phyloP scores from a whole-genome alignment of 2,797 vertebrate genomes.

The Heterohyrax brucei region DNA sequence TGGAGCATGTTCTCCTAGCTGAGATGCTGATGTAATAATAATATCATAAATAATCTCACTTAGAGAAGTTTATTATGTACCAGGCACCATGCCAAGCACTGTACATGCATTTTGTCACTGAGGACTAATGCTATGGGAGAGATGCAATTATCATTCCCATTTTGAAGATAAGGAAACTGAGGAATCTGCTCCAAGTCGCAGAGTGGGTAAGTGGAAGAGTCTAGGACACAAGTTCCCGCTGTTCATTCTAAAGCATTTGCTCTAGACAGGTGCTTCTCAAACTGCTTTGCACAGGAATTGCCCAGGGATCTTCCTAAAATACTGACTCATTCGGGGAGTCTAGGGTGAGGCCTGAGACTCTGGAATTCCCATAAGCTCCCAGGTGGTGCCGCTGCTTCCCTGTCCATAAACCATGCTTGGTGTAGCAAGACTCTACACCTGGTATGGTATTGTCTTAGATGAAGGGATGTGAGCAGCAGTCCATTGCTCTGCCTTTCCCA shows the following conservation, averaged over 20 bases:
- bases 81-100: not conserved
- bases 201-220: no score
- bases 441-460: no score
- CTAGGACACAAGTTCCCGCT: not conserved
- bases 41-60: not conserved
- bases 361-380: not conserved
- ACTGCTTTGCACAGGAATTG: no score
- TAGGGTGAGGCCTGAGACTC: not conserved
- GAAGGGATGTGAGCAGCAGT: not conserved
- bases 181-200: not conserved
- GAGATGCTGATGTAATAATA: not conserved
- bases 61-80: not conserved
- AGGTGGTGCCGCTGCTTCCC: not conserved
- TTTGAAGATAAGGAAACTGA: not conserved
- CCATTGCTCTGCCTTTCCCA: not conserved
- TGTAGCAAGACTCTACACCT: rapidly evolving
- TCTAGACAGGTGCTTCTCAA: not conserved
- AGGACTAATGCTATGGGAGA: not conserved
- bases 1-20: not conserved
- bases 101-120: not conserved
- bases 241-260: not conserved
- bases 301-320: not conserved
- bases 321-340: not conserved
- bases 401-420: not conserved
- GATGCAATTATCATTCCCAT: not conserved